These are phyloP conservation scores for Napeogenes sylphis DNA, from an alignment of 2,888 invertebrate genomes.

Conservation along the genomic window DNA sequence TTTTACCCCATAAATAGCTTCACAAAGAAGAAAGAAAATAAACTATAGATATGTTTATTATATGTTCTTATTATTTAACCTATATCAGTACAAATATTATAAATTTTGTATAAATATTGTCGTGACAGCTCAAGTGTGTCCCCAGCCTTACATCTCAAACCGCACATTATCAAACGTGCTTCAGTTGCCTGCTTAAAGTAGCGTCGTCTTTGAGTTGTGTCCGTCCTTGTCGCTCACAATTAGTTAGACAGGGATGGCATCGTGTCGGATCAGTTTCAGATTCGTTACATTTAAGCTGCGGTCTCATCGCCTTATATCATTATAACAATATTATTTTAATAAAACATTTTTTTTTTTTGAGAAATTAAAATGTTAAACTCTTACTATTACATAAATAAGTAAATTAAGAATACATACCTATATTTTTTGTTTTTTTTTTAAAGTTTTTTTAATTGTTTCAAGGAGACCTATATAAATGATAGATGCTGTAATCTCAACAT, in stretches of 20 bases:
- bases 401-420: too few species aligned
- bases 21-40: too few species aligned
- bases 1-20: too few species aligned
- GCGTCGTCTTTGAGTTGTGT: constrained; percentile 23
- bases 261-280: constrained; percentile 24
- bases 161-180: constrained; percentile 32
- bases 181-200: constrained; percentile 26
- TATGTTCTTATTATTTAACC: too few species aligned
- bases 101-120: too few species aligned
- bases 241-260: constrained; percentile 23
- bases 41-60: too few species aligned
- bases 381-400: too few species aligned
- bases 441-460: too few species aligned
- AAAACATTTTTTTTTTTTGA: constrained; percentile 6
- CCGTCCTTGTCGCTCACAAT: constrained; percentile 23
- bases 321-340: constrained; percentile 4
- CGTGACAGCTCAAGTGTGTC: constrained; percentile 5
- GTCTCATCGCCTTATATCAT: constrained; percentile 15
- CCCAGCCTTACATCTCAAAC: constrained; percentile 19
- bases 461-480: too few species aligned
- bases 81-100: too few species aligned
- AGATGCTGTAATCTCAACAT: too few species aligned
- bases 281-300: constrained; percentile 24
- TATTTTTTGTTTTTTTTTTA: too few species aligned
- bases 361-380: constrained; percentile 1